Evolutionary conservation across 2,888 invertebrate genomes (phyloP), one percentile per base, ranked within the genome.

Genomic region (Agrenia bidenticulata): DNA sequence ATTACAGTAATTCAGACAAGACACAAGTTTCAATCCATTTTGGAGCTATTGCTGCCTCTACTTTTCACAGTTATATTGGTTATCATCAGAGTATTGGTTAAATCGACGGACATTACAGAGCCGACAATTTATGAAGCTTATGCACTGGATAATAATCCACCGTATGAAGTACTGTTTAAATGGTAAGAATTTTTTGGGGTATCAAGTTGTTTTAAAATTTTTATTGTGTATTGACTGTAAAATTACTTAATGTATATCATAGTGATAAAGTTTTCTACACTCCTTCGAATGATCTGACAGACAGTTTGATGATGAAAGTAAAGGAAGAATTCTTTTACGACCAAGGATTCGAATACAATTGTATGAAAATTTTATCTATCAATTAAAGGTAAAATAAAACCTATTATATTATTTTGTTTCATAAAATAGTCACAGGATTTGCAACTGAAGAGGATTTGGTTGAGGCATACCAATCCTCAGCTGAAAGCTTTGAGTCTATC

Each of bases 1-100:
- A n/a, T n/a, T n/a, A n/a, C n/a, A n/a, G n/a, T n/a, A 2, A 84
- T 91, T 51, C 90, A 90, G 81, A 87, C 85, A 82, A 82, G 90
- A 69, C 88, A 87, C 79, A 85, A 85, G 57, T 70, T 85, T 32
- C 87, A 89, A 78, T 87, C 90, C 0, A 49, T 83, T 0, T 78
- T 87, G 41, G 90, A 92, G 79, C 80, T 92, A 7, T 62, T 87
- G 0, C 79, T 88, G 51, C 89, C 89, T 0, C 85, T 87, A 0
- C 68, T 86, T 4, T 88, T 90, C 67, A 84, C 86, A 69, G 78
- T 87, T 0, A 79, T 92, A 54, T 81, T 92, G 67, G 86, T 92
- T n/a, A 73, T 90, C n/a, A 83, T 92, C 83, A 92, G 53, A n/a
- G 84, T 85, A 73, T 81, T 88, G 69, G 87, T 90, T 0, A 83